Evolutionary conservation across 2,113 vertebrate species (phyloP).

Genomic region (Coptodon rendalli): DNA sequence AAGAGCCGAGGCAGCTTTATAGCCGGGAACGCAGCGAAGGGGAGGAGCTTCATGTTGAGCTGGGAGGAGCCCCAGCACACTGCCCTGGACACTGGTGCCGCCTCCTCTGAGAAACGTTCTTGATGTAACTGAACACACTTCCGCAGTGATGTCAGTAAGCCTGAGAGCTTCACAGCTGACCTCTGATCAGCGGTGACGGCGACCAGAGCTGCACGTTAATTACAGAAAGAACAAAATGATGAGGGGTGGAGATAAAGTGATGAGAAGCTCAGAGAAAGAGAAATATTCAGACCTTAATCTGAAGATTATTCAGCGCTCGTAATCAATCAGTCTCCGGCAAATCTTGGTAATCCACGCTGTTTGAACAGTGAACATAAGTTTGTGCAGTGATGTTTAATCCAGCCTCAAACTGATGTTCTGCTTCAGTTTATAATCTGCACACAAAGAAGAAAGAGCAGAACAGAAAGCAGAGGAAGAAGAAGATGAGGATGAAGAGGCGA

Average conservation of each 20-base stretch:
- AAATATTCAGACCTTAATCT: constrained; percentile 44
- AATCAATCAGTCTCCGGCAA: constrained; percentile 40
- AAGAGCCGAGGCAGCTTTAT: not conserved
- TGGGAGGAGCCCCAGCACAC: not conserved
- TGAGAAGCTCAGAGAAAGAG: constrained; percentile 29
- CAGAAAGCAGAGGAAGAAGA: not conserved
- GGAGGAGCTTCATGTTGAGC: not conserved
- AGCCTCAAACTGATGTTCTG: not conserved
- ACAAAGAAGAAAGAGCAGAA: not conserved
- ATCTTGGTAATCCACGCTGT: not conserved
- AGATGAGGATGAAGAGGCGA: not conserved
- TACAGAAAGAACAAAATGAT: constrained; percentile 15
- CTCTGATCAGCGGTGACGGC: not conserved
- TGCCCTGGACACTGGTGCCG: not conserved
- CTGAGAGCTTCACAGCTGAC: not conserved
- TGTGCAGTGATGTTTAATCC: not conserved
- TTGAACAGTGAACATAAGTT: not conserved
- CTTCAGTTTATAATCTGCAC: not conserved
- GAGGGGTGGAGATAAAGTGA: constrained; percentile 10
- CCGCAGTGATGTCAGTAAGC: not conserved
- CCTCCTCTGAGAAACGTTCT: not conserved
- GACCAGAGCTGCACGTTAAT: not conserved
- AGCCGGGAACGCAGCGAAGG: not conserved
- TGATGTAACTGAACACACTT: not conserved
- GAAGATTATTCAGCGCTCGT: constrained; percentile 34